phyloP scores from a whole-genome alignment of 1,140 invertebrate genomes.

The Calephelis nemesis region DNA sequence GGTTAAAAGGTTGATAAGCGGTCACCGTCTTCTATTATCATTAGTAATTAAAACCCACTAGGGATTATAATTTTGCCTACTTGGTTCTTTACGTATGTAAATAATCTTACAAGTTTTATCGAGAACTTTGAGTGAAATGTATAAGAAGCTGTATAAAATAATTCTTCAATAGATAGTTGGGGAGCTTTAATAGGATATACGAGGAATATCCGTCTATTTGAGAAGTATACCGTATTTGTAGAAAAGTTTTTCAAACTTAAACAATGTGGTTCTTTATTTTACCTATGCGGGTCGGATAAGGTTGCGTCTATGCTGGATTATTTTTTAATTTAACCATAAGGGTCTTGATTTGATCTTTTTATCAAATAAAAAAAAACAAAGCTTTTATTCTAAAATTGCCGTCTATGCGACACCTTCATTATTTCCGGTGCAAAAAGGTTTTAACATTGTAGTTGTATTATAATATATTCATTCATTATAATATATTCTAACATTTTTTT shows the following conservation, averaged over 20 bases:
- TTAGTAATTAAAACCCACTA: no score
- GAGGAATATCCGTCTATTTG: conserved; percentile 18
- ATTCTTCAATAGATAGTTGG: conserved; percentile 14
- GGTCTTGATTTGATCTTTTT: no score
- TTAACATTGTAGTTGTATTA: no score
- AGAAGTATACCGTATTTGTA: conserved; percentile 18
- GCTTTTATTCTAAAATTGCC: no score
- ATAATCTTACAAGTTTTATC: neutral
- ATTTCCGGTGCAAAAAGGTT: no score
- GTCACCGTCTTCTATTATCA: no score
- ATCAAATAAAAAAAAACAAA: neutral
- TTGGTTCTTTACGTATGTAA: neutral
- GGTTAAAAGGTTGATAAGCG: no score
- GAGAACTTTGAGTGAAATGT: neutral
- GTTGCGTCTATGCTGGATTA: conserved; percentile 18
- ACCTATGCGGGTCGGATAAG: conserved; percentile 25
- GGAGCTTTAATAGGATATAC: conserved; percentile 17
- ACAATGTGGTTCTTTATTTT: conserved; percentile 24
- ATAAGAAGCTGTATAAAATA: conserved; percentile 15
- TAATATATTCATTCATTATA: no score
- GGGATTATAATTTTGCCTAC: no score
- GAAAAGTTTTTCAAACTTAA: conserved; percentile 25
- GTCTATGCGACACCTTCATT: no score
- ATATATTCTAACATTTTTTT: no score
- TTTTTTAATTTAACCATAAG: neutral